phyloP scores from a whole-genome alignment of 53 echinoderm and acorn worm genomes.

The Astropecten irregularis region DNA sequence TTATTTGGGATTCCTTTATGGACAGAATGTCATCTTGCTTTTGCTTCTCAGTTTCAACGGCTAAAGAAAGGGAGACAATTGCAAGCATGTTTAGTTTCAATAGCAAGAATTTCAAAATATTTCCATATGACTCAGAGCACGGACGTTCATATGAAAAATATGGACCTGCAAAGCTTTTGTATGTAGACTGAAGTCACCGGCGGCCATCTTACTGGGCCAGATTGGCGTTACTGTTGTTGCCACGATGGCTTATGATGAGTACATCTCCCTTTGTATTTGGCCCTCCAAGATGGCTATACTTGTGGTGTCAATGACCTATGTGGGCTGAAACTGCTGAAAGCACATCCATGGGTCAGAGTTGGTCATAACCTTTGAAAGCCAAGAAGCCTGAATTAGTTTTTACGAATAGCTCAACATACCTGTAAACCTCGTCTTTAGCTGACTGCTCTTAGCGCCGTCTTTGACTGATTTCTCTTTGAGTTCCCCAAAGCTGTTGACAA shows the following conservation, averaged over 20 bases:
- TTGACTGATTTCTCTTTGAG: conserved; percentile 37
- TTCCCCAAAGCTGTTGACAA: conserved; percentile 46
- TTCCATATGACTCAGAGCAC: neutral
- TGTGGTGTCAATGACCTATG: too few relatives aligned
- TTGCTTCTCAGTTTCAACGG: conserved; percentile 76
- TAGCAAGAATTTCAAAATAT: too few relatives aligned
- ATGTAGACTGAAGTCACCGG: too few relatives aligned
- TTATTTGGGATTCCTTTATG: conserved; percentile 75
- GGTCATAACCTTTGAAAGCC: too few relatives aligned
- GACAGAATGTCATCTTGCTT: conserved; percentile 75
- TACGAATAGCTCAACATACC: conserved; percentile 37
- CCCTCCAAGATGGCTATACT: too few relatives aligned
- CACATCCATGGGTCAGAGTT: too few relatives aligned
- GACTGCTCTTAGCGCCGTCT: conserved; percentile 37
- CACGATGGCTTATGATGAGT: too few relatives aligned
- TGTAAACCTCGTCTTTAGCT: conserved; percentile 51
- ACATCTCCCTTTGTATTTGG: too few relatives aligned
- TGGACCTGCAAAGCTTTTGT: neutral
- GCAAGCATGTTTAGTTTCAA: too few relatives aligned
- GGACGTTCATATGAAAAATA: neutral
- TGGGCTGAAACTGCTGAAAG: too few relatives aligned
- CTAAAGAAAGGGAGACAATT: conserved; percentile 50
- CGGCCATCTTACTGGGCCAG: too few relatives aligned
- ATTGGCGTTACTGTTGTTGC: too few relatives aligned
- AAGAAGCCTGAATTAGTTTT: neutral